A percentile compares a stretch with the other conserved stretches of the same genome.
These are phyloP conservation scores for Rhopalosiphum nymphaeae DNA, from an alignment of 2,888 invertebrate genomes.

Conservation along the genomic window DNA sequence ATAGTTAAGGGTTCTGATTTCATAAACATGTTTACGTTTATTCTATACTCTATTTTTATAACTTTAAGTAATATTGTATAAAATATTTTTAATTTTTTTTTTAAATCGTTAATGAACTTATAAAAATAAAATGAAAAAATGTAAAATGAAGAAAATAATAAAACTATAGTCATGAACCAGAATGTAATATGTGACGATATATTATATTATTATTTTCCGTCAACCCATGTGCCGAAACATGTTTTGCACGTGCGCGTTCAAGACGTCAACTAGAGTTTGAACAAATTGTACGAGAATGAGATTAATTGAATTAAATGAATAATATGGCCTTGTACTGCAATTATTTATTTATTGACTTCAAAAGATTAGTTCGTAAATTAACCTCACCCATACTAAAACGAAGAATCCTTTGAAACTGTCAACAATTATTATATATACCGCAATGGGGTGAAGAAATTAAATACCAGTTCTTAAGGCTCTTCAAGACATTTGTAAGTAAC, in stretches of 20 bases:
- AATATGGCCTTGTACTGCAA: slow-evolving; percentile 50
- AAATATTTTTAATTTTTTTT: background rate
- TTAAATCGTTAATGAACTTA: too few species aligned
- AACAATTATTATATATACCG: background rate
- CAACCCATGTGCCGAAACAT: background rate
- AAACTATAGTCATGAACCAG: background rate
- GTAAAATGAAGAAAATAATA: background rate
- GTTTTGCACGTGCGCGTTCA: background rate
- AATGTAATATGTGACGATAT: background rate
- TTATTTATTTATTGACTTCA: slow-evolving; percentile 45
- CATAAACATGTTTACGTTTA: background rate
- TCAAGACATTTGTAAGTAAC: background rate
- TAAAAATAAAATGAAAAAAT: background rate
- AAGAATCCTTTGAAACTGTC: slow-evolving; percentile 34
- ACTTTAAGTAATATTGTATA: background rate
- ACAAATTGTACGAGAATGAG: slow-evolving; percentile 44
- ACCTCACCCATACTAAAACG: slow-evolving; percentile 4
- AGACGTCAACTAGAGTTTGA: slow-evolving; percentile 40
- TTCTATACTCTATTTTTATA: background rate
- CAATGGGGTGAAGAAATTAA: background rate
- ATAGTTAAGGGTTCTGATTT: background rate
- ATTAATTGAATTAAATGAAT: slow-evolving; percentile 59
- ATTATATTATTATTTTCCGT: background rate
- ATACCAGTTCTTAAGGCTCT: background rate
- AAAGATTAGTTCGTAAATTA: slow-evolving; percentile 48